These are phyloP conservation scores for Rhorus exstirpatorius DNA, from an alignment of 2,888 invertebrate genomes.

Conservation along the genomic window DNA sequence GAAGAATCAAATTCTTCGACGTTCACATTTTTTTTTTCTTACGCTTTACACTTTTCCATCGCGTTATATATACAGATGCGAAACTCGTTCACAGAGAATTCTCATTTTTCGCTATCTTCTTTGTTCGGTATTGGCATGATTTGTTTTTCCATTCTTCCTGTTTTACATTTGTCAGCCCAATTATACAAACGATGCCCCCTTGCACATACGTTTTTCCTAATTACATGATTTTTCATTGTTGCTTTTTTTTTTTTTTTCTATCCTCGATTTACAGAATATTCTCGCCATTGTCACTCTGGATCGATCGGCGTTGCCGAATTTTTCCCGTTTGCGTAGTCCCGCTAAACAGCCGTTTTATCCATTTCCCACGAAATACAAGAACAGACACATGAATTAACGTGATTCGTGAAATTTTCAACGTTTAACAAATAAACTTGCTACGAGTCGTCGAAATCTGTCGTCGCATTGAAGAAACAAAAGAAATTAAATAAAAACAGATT, in stretches of 20 bases:
- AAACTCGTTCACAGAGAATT: slow-evolving; percentile 22
- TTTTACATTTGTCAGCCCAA: background rate
- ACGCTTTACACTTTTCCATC: slow-evolving; percentile 12
- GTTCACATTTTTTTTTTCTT: slow-evolving; percentile 8
- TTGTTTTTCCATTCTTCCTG: slow-evolving; percentile 4
- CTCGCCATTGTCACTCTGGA: slow-evolving; percentile 29
- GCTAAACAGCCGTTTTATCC: slow-evolving; percentile 49
- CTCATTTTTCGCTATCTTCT: background rate
- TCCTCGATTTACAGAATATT: slow-evolving; percentile 11
- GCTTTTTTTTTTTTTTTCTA: slow-evolving; percentile 8
- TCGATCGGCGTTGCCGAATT: slow-evolving; percentile 35
- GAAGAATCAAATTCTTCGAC: background rate
- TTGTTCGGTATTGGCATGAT: slow-evolving; percentile 23
- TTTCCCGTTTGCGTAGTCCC: slow-evolving; percentile 33
- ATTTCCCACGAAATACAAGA: slow-evolving; percentile 35
- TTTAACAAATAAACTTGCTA: slow-evolving; percentile 26
- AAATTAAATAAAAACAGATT: background rate
- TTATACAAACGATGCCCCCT: slow-evolving; percentile 10
- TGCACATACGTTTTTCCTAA: slow-evolving; percentile 18
- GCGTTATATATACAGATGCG: slow-evolving; percentile 55
- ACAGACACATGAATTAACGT: slow-evolving; percentile 28
- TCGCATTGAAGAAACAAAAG: slow-evolving; percentile 10
- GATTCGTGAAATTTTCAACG: slow-evolving; percentile 18
- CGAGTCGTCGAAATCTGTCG: background rate
- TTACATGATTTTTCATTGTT: slow-evolving; percentile 16